A percentile compares a stretch with the other conserved stretches of the same genome.
Evolutionary conservation across 2,113 vertebrate species (phyloP).

Genomic region (Mola mola): DNA sequence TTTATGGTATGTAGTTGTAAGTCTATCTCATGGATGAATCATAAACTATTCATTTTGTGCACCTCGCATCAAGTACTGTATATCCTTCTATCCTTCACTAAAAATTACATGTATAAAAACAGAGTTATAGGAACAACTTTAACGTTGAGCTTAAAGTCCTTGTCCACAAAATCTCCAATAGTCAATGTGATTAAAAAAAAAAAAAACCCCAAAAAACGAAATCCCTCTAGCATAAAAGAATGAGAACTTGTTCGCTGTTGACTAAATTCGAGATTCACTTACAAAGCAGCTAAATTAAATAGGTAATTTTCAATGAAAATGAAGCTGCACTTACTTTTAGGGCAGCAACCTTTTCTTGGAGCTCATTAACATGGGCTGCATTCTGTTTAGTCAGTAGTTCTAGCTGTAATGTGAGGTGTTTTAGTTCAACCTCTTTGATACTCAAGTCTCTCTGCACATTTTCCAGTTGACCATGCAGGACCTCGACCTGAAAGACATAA

Average conservation of each 20-base stretch:
- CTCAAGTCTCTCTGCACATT: slow-evolving; percentile 80
- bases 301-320: background rate
- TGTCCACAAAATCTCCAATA: too few relatives aligned
- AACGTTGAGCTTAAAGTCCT: too few relatives aligned
- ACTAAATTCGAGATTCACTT: background rate
- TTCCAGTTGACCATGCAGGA: slow-evolving; percentile 82
- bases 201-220: too few relatives aligned
- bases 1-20: too few relatives aligned
- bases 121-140: too few relatives aligned
- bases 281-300: background rate
- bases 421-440: slow-evolving; percentile 82
- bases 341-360: slow-evolving; percentile 78
- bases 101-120: too few relatives aligned
- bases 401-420: slow-evolving; percentile 84
- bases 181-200: too few relatives aligned
- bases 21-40: too few relatives aligned
- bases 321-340: slow-evolving; percentile 77
- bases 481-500: slow-evolving; percentile 76
- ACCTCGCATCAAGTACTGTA: too few relatives aligned
- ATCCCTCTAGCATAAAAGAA: too few relatives aligned
- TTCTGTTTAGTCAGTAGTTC: slow-evolving; percentile 78
- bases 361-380: slow-evolving; percentile 68
- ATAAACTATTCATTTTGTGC: too few relatives aligned
- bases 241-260: background rate
- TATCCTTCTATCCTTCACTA: too few relatives aligned